Evolutionary conservation across 2,888 invertebrate genomes (phyloP), one percentile per base, ranked within the genome.

Genomic region (Melanargia galathea): DNA sequence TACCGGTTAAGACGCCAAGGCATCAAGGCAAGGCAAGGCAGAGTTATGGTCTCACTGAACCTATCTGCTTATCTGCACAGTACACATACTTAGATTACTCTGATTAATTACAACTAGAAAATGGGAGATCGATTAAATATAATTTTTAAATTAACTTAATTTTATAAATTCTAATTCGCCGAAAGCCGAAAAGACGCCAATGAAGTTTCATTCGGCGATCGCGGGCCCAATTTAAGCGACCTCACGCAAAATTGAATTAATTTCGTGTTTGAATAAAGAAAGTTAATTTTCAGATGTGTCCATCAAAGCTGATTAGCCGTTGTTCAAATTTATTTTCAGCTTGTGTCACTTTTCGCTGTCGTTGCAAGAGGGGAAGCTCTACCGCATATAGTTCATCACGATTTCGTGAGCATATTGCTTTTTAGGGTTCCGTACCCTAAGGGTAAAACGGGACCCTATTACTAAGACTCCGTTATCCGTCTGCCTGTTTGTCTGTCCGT

Each of bases 231-330:
- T 68, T 66, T 59, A 51, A 52, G 51, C 61, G 60, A 64, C 61
- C 64, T 64, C 62, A 62, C 63, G 43, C 61, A 43, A 62, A 68
- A 70, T 63, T 45, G 62, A 68, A 70, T 70, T 66, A 70, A 68
- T 68, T 70, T 65, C 60, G 74, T 71, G 60, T 67, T 67, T 71
- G 74, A 76, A 78, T 77, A 79, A 81, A 77, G 72, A 71, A 76
- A 75, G 71, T 73, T 74, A 68, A 64, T 73, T 75, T 77, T 66
- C 63, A 40, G 65, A 68, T 63, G 64, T 68, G 68, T 78, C 74
- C 73, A 73, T 76, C 71, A 76, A 77, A 78, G 71, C 73, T 78
- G 78, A 81, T 80, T 78, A 77, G 71, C 70, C 70, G 75, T 76
- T 78, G 73, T 73, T 64, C 66, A 68, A 71, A 63, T 65, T 73